Evolutionary conservation across 2,888 invertebrate species (phyloP).

Genomic region (Cheilosia impressa): DNA sequence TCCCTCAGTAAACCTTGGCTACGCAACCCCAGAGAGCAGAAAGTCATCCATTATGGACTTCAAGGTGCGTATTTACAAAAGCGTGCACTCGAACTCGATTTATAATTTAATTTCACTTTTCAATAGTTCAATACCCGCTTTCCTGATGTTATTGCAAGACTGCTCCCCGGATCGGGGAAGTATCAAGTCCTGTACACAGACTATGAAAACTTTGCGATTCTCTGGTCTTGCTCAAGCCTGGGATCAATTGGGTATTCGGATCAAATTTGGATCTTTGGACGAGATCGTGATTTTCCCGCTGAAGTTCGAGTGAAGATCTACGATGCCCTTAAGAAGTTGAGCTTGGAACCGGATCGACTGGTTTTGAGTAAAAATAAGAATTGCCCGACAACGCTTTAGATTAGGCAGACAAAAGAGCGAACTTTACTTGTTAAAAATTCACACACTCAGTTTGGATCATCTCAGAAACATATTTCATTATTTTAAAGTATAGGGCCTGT

Average conservation of each 20-base stretch:
- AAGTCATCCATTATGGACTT: conserved; percentile 85
- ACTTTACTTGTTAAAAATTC: conserved; percentile 36
- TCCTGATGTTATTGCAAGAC: conserved; percentile 87
- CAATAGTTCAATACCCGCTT: conserved; percentile 86
- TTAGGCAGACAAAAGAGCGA: too few relatives aligned
- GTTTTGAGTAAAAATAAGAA: conserved; percentile 89
- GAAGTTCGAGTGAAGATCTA: conserved; percentile 87
- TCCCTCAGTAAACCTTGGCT: conserved; percentile 86
- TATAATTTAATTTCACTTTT: background rate
- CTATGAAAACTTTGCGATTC: conserved; percentile 88
- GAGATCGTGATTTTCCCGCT: conserved; percentile 87
- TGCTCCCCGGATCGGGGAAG: conserved; percentile 89
- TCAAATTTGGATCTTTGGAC: conserved; percentile 89
- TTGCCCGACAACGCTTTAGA: conserved; percentile 84
- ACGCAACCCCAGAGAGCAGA: conserved; percentile 86
- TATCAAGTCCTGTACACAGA: conserved; percentile 90
- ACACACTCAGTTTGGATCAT: conserved; percentile 29
- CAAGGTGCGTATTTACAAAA: conserved; percentile 78
- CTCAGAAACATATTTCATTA: conserved; percentile 22
- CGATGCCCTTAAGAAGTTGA: conserved; percentile 85
- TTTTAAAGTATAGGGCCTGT: conserved; percentile 62
- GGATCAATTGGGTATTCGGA: conserved; percentile 85
- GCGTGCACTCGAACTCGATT: background rate
- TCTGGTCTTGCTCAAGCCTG: conserved; percentile 90
- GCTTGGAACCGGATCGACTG: conserved; percentile 88